These are phyloP conservation scores for Montipora capitata DNA, from an alignment of 92 coral and sea anemone species.

Conservation along the genomic window DNA sequence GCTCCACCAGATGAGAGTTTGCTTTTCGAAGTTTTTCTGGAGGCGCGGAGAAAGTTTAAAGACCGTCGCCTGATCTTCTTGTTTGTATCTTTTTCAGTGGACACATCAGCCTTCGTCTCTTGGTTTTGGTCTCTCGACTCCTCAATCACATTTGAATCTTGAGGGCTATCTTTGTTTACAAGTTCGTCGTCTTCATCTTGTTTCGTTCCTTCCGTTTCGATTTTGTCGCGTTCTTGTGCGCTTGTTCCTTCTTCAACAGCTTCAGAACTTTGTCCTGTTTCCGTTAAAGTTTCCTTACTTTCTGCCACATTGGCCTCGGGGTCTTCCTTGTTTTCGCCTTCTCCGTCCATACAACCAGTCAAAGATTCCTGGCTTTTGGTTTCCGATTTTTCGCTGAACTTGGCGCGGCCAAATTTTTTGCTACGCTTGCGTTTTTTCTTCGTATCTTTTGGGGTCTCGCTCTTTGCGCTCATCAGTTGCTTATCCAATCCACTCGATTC, in stretches of 20 bases:
- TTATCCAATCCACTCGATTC: slow-evolving; percentile 16
- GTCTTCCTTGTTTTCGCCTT: neutral
- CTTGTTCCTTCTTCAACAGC: neutral
- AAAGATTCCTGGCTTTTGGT: slow-evolving; percentile 24
- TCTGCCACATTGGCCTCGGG: neutral
- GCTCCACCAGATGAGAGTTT: neutral
- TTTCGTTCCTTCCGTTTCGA: neutral
- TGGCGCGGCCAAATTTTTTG: slow-evolving; percentile 18
- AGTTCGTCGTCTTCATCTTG: slow-evolving; percentile 1
- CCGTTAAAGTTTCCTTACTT: neutral
- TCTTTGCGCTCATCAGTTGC: slow-evolving; percentile 34
- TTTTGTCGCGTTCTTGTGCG: neutral
- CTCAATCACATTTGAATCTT: neutral
- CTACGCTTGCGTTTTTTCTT: slow-evolving; percentile 55
- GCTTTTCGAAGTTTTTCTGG: slow-evolving; percentile 28
- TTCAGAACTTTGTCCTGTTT: neutral
- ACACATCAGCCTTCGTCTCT: neutral
- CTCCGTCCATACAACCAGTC: neutral
- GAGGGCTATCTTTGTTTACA: slow-evolving; percentile 3
- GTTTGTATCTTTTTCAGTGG: neutral
- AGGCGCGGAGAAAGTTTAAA: slow-evolving; percentile 16
- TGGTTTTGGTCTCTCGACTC: slow-evolving; percentile 17
- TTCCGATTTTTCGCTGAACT: neutral
- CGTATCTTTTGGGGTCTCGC: slow-evolving; percentile 28
- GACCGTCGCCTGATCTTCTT: slow-evolving; percentile 9